Conservation (phyloP, 1,140 invertebrate genomes). For the Zaprionus davidi region DNA sequence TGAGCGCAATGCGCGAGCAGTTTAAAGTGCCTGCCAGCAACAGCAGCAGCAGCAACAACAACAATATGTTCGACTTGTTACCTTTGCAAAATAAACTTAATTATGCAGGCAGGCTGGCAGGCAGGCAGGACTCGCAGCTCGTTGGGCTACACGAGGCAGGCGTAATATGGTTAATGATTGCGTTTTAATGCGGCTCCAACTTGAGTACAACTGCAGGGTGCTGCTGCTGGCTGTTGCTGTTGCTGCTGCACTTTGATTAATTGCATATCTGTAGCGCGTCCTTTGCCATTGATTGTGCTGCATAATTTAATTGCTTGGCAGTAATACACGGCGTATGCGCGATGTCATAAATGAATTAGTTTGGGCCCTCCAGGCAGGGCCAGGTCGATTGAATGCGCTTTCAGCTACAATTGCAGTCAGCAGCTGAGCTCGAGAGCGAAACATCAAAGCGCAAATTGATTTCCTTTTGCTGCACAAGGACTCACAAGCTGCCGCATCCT, state of each 20-base stretch:
- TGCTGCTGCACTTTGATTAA: slow-evolving; percentile 73
- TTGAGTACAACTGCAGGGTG: slow-evolving; percentile 11
- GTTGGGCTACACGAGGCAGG: neutral
- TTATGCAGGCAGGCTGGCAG: slow-evolving; percentile 49
- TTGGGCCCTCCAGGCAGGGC: slow-evolving; percentile 1
- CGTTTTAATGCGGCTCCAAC: slow-evolving; percentile 69
- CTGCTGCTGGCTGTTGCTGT: slow-evolving; percentile 26
- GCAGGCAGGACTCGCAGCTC: neutral
- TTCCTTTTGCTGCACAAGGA: slow-evolving; percentile 26
- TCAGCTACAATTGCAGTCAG: slow-evolving; percentile 13
- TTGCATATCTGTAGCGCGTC: slow-evolving; percentile 54
- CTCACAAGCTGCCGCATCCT: slow-evolving; percentile 20
- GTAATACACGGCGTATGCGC: slow-evolving; percentile 58
- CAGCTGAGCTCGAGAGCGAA: slow-evolving; percentile 15
- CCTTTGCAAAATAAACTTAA: slow-evolving; percentile 76
- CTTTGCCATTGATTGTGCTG: slow-evolving; percentile 48
- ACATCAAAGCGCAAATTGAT: slow-evolving; percentile 46
- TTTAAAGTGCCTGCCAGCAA: slow-evolving; percentile 21
- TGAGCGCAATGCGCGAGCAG: neutral
- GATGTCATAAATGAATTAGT: slow-evolving; percentile 69
- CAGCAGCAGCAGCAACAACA: slow-evolving; percentile 49
- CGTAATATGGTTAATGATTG: slow-evolving; percentile 76
- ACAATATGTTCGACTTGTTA: slow-evolving; percentile 70
- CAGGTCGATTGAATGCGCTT: neutral
- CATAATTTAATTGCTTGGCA: slow-evolving; percentile 68